phyloP scores from a whole-genome alignment of 1,140 invertebrate species.

The Portunus trituberculatus region DNA sequence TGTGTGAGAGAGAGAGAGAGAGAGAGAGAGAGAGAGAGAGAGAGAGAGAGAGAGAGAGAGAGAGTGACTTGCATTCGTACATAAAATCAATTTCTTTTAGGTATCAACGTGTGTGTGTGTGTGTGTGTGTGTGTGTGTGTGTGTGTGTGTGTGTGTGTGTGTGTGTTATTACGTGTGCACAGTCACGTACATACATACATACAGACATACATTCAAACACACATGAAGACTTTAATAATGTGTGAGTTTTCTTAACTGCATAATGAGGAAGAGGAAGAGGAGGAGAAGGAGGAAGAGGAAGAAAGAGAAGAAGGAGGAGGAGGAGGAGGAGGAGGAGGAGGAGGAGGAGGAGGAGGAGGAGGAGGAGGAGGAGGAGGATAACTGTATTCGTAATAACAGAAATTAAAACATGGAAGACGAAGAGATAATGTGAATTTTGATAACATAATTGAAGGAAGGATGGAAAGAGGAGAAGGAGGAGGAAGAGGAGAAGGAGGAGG shows the following conservation, averaged over 20 bases:
- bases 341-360: no score
- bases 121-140: slow-evolving; percentile 58
- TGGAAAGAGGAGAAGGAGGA: background rate
- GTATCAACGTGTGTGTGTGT: background rate
- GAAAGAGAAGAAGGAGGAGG: no score
- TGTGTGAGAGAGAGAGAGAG: no score
- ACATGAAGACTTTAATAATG: background rate
- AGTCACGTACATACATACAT: background rate
- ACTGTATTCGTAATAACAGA: no score
- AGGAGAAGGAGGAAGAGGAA: no score
- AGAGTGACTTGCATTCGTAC: background rate
- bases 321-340: background rate
- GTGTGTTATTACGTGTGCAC: background rate
- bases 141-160: slow-evolving; percentile 56
- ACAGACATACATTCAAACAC: slow-evolving; percentile 6
- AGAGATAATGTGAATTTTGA: no score
- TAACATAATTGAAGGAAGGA: background rate
- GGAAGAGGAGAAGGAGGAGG: no score
- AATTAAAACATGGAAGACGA: no score
- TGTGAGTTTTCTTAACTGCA: no score
- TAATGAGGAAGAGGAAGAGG: no score
- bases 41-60: no score
- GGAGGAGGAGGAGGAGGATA: background rate
- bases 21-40: no score
- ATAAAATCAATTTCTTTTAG: background rate